Percentiles rank a stretch among this genome's conserved stretches.
phyloP scores from a whole-genome alignment of 2,888 invertebrate species.

The Sminthurinus aureus region DNA sequence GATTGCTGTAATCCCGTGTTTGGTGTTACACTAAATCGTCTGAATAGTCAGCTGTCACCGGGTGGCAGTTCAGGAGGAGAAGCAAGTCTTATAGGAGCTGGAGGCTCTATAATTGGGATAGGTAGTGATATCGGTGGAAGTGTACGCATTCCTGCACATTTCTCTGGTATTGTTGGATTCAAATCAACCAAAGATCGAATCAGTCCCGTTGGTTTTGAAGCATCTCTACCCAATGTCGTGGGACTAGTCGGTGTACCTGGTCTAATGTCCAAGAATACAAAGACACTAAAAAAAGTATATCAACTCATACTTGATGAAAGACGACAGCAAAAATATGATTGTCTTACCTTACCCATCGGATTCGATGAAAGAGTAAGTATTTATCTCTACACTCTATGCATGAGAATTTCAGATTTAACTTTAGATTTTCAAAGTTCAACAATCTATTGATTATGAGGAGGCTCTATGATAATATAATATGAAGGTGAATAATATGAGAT shows the following conservation, averaged over 20 bases:
- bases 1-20: slow-evolving; percentile 63
- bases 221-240: slow-evolving; percentile 53
- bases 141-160: slow-evolving; percentile 65
- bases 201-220: slow-evolving; percentile 47
- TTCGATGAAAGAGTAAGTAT: slow-evolving; percentile 61
- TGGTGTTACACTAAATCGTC: slow-evolving; percentile 64
- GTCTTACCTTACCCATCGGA: slow-evolving; percentile 60
- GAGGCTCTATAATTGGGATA: slow-evolving; percentile 65
- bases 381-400: neutral
- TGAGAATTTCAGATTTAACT: neutral
- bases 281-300: slow-evolving; percentile 61
- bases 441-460: too few species aligned
- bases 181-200: slow-evolving; percentile 50
- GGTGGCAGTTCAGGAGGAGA: slow-evolving; percentile 67
- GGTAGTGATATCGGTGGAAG: slow-evolving; percentile 66
- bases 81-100: slow-evolving; percentile 64
- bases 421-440: neutral
- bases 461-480: too few species aligned
- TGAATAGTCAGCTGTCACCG: slow-evolving; percentile 62
- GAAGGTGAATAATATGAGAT: neutral
- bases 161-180: slow-evolving; percentile 60
- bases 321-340: slow-evolving; percentile 60
- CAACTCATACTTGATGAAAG: slow-evolving; percentile 57
- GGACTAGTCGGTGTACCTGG: slow-evolving; percentile 61
- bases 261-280: slow-evolving; percentile 62